Conservation (phyloP, 2,113 vertebrate genomes). For the Dissostichus mawsoni region DNA sequence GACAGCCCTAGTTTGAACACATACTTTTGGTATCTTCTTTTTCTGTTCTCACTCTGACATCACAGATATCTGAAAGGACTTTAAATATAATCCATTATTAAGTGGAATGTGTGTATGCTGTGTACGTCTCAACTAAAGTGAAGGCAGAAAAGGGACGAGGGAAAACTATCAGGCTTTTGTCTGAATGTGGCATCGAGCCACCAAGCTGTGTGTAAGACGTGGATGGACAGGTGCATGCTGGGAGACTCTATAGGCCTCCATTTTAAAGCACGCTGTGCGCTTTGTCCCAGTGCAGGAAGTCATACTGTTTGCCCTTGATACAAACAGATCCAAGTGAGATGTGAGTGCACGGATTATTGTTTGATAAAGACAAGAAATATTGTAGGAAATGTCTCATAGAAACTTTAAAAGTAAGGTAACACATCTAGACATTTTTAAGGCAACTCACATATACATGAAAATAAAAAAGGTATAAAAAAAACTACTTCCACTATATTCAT, state of each 20-base stretch:
- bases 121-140: neutral
- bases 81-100: too few species aligned
- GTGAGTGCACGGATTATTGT: conserved; percentile 45
- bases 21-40: neutral
- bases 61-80: neutral
- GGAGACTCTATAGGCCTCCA: conserved; percentile 49
- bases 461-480: neutral
- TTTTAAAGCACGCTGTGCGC: conserved; percentile 53
- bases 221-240: conserved; percentile 71
- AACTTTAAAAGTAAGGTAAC: conserved; percentile 12
- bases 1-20: neutral
- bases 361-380: conserved; percentile 54
- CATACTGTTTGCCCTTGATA: conserved; percentile 77
- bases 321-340: conserved; percentile 60
- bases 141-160: neutral
- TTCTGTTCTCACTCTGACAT: neutral
- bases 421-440: conserved; percentile 1
- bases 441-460: neutral
- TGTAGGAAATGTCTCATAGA: conserved; percentile 6
- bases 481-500: neutral
- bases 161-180: conserved; percentile 29
- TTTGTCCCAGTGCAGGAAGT: conserved; percentile 64
- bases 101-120: neutral
- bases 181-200: conserved; percentile 51
- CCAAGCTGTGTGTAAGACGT: conserved; percentile 61